Conservation (phyloP, 2,797 vertebrate genomes). For the Sus cebifrons region DNA sequence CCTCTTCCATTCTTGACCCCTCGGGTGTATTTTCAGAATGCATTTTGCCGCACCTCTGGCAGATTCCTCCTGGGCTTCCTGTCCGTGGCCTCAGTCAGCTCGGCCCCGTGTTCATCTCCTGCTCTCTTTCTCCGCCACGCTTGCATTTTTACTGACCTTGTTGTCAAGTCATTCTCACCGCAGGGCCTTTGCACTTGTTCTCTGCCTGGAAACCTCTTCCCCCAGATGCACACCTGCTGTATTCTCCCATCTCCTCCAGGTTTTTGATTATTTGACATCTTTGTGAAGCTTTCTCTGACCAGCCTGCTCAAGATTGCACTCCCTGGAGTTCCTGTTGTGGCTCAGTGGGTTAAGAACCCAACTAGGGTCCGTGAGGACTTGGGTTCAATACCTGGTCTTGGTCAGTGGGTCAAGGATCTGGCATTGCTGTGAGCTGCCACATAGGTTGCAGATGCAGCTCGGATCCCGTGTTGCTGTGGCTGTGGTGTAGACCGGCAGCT, state of each 20-base stretch:
- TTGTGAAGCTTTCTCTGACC: not conserved
- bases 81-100: not conserved
- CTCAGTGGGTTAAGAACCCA: too few relatives aligned
- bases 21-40: not conserved
- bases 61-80: not conserved
- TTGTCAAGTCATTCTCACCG: not conserved
- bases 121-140: not conserved
- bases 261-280: not conserved
- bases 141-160: not conserved
- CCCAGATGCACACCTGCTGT: not conserved
- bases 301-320: not conserved
- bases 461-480: too few relatives aligned
- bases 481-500: too few relatives aligned
- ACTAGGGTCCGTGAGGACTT: too few relatives aligned
- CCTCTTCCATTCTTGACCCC: not conserved
- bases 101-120: not conserved
- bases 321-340: not conserved
- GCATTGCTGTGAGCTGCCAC: too few relatives aligned
- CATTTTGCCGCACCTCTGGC: not conserved
- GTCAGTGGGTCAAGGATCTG: too few relatives aligned
- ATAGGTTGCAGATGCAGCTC: too few relatives aligned
- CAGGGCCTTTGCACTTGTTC: not conserved
- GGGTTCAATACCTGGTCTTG: too few relatives aligned
- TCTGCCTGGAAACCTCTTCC: not conserved
- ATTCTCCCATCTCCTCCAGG: not conserved